These are phyloP conservation scores for Ophioninae sp. DNA, from an alignment of 2,888 invertebrate genomes.

Conservation along the genomic window DNA sequence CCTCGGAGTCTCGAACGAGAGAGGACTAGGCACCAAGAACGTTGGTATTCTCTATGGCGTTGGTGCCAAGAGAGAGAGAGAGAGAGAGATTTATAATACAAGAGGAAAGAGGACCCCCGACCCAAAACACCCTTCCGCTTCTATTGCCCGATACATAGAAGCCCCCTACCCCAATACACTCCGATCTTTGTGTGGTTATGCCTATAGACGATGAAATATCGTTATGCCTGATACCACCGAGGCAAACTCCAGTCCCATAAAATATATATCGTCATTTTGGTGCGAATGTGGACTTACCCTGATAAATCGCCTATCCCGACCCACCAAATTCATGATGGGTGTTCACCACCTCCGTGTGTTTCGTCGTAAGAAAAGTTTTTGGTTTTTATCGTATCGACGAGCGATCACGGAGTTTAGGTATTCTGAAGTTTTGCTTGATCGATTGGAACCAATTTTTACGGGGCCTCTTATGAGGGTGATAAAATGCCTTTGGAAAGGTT, in stretches of 20 bases:
- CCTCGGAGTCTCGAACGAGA: slow-evolving; percentile 58
- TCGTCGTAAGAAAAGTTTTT: background rate
- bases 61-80: slow-evolving; percentile 1
- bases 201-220: slow-evolving; percentile 46
- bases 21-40: slow-evolving; percentile 22
- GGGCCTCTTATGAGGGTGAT: background rate
- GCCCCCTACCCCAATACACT: no score
- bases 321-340: background rate
- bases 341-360: background rate
- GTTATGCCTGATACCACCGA: slow-evolving; percentile 20
- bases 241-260: slow-evolving; percentile 17
- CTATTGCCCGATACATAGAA: slow-evolving; percentile 1
- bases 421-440: background rate
- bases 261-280: slow-evolving; percentile 11
- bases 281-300: background rate
- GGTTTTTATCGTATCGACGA: background rate
- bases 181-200: slow-evolving; percentile 23
- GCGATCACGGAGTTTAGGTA: background rate
- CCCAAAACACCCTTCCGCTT: slow-evolving; percentile 27
- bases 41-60: slow-evolving; percentile 30
- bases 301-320: background rate
- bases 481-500: background rate
- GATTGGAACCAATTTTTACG: background rate
- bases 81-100: slow-evolving; percentile 33
- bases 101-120: slow-evolving; percentile 45